Conservation (phyloP, 2,113 vertebrate species). For the Elephas maximus region DNA sequence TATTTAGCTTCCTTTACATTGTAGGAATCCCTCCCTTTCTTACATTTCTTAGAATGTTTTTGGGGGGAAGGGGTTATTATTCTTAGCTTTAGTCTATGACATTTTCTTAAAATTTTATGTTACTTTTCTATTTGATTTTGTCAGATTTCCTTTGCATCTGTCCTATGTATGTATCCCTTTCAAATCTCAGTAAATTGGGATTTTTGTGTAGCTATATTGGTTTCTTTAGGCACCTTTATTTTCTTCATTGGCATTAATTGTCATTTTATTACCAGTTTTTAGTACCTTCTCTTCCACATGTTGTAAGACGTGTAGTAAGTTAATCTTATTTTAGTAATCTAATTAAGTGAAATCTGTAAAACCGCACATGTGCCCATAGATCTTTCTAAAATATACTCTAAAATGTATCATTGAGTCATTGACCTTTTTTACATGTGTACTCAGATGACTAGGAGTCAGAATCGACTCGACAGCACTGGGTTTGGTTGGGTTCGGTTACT, state of each 20-base stretch:
- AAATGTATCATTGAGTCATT: slow-evolving; percentile 31
- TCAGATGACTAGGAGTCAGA: not conserved
- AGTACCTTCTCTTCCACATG: not conserved
- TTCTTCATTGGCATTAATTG: not conserved
- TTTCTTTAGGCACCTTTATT: slow-evolving; percentile 21
- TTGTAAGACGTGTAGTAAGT: not conserved
- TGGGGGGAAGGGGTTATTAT: not conserved
- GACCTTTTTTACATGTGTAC: not conserved
- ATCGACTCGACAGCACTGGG: too few species aligned
- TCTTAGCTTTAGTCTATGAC: not conserved
- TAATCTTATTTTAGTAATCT: not conserved
- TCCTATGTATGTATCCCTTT: not conserved
- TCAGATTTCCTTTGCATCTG: not conserved
- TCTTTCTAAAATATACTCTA: not conserved
- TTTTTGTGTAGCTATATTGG: not conserved
- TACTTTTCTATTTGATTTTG: not conserved
- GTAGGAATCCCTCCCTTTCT: not conserved
- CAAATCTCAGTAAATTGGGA: not conserved
- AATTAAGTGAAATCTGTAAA: slow-evolving; percentile 37
- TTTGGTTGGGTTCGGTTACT: not conserved
- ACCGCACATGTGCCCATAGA: not conserved
- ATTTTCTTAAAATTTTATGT: slow-evolving; percentile 18
- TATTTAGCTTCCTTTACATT: not conserved
- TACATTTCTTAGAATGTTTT: slow-evolving; percentile 4
- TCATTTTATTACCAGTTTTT: not conserved